Evolutionary conservation across 2,888 invertebrate genomes (phyloP).

Genomic region (Oscheius sp.): DNA sequence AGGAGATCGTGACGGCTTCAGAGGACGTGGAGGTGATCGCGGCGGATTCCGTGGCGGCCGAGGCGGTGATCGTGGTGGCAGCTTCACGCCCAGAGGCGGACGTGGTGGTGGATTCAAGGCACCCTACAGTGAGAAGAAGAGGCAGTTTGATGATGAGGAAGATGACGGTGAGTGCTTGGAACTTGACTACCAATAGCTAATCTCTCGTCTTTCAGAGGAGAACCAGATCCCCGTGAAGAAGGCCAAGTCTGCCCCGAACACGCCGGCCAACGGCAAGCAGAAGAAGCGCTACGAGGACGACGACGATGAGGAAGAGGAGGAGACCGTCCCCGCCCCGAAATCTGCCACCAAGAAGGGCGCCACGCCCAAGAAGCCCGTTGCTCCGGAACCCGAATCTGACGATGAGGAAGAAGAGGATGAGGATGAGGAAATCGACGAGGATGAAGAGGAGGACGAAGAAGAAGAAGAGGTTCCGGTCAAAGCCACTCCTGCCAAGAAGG

Average conservation of each 20-base stretch:
- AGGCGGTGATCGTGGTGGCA: constrained; percentile 25
- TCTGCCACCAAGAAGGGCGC: constrained; percentile 41
- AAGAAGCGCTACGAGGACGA: constrained; percentile 14
- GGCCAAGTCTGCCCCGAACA: constrained; percentile 25
- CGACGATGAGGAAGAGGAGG: constrained; percentile 1
- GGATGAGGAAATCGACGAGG: constrained; percentile 51
- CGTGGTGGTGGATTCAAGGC: constrained; percentile 48
- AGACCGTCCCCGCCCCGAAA: constrained; percentile 35
- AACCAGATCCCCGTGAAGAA: constrained; percentile 11
- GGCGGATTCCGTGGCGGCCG: constrained; percentile 43
- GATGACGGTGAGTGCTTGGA: constrained; percentile 44
- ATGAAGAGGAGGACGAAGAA: constrained; percentile 1
- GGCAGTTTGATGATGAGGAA: constrained; percentile 50
- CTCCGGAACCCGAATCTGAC: constrained; percentile 36
- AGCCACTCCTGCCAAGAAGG: constrained; percentile 29
- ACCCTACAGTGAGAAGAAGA: constrained; percentile 48
- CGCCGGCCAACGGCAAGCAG: constrained; percentile 11
- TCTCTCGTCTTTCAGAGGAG: constrained; percentile 19
- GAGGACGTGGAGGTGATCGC: constrained; percentile 45
- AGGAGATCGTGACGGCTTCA: constrained; percentile 25
- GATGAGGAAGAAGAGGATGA: constrained; percentile 44
- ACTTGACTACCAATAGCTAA: constrained; percentile 4
- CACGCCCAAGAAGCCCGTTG: constrained; percentile 12
- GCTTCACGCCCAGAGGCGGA: constrained; percentile 50
- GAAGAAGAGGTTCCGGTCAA: no score